Evolutionary conservation across 1,140 invertebrate species (phyloP), one percentile per base, ranked within the genome.

Genomic region (Brachionus rotundiformis): DNA sequence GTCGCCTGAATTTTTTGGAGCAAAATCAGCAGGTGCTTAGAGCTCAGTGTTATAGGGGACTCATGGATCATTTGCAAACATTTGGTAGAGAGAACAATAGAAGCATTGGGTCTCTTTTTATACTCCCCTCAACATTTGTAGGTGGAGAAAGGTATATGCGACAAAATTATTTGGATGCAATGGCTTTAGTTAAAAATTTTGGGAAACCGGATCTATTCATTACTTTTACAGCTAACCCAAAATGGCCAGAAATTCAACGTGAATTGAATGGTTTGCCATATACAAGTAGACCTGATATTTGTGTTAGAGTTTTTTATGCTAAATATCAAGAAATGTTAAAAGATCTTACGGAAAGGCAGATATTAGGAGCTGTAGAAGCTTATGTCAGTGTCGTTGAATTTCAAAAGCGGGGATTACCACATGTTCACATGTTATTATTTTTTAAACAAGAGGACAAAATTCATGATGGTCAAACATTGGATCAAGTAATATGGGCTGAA

Each of bases 361-460:
- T 88, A 1, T 86, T 87, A 84, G 87, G 89, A n/a, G 77, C 83
- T 59, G 82, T 84, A 31, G 44, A 80, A 10, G 87, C 86, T 36
- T 86, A 83, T 41, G 83, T 88, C 85, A 87, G 87, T 81, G 82
- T 85, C 16, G 82, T 90, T 33, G 90, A 91, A 84, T 91, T 87
- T 86, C 89, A 90, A 84, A 90, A 90, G 83, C 84, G 88, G 80
- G 88, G 89, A 11, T 83, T 90, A 33, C 88, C 89, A 1, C 90
- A 91, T 87, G 85, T 85, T 8, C 90, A 90, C 83, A 87, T 90
- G 68, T 83, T 90, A 19, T 54, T 90, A 19, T 89, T 85, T 86
- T 85, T 87, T 65, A 71, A 36, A 8, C 44, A 59, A 11, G 54
- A 73, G 29, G 76, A 84, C 16, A 49, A 73, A 29, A 19, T 83